Conservation (phyloP, 2,113 vertebrate species). For the Platysteira castanea region DNA sequence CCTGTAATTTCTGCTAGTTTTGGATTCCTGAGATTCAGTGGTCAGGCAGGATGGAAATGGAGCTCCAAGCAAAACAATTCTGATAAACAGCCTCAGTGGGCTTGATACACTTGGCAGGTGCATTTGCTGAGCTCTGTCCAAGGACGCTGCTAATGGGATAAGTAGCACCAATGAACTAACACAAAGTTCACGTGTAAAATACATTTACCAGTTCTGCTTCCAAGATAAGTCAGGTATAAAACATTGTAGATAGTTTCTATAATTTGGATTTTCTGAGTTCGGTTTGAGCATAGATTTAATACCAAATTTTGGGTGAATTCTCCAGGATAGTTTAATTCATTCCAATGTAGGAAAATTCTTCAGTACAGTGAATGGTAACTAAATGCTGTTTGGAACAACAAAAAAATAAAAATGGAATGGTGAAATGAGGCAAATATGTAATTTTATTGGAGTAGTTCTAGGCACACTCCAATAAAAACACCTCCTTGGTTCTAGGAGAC, state of each 20-base stretch:
- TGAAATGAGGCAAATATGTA: not conserved
- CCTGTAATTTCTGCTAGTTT: not conserved
- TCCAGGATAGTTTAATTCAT: not conserved
- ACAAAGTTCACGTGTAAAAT: not conserved
- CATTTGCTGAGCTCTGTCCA: not conserved
- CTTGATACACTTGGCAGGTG: not conserved
- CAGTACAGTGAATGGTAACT: not conserved
- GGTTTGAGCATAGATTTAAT: not conserved
- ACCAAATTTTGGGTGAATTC: not conserved
- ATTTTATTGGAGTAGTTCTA: not conserved
- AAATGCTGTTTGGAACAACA: not conserved
- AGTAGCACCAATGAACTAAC: not conserved
- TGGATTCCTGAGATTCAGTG: not conserved
- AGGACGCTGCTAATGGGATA: not conserved
- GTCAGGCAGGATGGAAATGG: not conserved
- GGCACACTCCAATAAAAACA: not conserved
- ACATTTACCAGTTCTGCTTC: not conserved
- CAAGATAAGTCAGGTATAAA: not conserved
- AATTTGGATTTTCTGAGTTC: not conserved
- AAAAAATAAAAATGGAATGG: not conserved
- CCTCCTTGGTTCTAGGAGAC: not conserved
- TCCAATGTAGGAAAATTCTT: not conserved
- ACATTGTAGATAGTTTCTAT: not conserved
- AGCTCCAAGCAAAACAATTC: not conserved
- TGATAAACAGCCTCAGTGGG: not conserved